These are phyloP conservation scores for Heterotilapia buettikoferi DNA, from an alignment of 2,113 vertebrate species.

Conservation along the genomic window DNA sequence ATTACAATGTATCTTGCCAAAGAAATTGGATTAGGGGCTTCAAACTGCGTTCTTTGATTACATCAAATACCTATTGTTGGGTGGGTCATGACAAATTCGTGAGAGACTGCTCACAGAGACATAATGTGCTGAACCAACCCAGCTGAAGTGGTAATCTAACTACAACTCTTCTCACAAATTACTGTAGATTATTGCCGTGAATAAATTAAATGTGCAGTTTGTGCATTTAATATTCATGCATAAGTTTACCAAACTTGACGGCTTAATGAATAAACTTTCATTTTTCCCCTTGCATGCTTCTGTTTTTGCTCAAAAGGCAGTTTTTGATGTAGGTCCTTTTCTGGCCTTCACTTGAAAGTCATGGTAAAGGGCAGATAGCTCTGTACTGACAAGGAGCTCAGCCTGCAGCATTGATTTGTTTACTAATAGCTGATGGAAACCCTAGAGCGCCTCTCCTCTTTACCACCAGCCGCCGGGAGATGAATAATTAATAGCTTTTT, in stretches of 20 bases:
- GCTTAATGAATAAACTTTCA: conserved; percentile 12
- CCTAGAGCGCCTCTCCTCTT: conserved; percentile 69
- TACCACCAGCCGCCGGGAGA: conserved; percentile 65
- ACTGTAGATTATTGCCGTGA: conserved; percentile 34
- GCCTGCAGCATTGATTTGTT: conserved; percentile 78
- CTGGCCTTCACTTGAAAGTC: conserved; percentile 55
- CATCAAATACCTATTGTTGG: conserved; percentile 61
- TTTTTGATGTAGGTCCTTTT: conserved; percentile 37
- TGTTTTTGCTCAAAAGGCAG: conserved; percentile 8
- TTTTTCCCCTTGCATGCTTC: not conserved
- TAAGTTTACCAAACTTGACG: not conserved
- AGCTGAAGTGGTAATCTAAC: conserved; percentile 42
- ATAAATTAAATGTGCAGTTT: conserved; percentile 32
- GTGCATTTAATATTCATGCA: not conserved
- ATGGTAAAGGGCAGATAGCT: conserved; percentile 66
- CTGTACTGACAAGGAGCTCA: conserved; percentile 63
- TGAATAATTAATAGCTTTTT: conserved; percentile 76
- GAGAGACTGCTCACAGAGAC: conserved; percentile 28
- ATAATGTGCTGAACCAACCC: conserved; percentile 35
- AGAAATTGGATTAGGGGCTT: conserved; percentile 64
- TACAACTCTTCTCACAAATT: conserved; percentile 49
- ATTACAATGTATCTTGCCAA: conserved; percentile 62
- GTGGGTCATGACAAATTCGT: conserved; percentile 45
- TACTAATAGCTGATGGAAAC: conserved; percentile 77
- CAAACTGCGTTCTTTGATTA: conserved; percentile 62